Conservation (phyloP, 2,888 invertebrate species). For the Habrosyne pyritoides region DNA sequence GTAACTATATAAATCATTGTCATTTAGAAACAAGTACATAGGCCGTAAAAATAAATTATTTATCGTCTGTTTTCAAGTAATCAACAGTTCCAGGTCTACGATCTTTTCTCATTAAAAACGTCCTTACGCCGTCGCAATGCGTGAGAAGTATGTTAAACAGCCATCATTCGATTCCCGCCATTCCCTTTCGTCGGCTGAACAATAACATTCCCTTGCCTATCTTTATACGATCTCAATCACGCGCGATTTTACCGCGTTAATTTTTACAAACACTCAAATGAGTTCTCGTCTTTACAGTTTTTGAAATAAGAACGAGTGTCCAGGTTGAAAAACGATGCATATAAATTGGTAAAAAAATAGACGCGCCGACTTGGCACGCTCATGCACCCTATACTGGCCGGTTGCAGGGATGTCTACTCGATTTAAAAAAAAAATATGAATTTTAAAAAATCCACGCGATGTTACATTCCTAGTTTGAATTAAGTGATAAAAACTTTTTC, state of each 20-base stretch:
- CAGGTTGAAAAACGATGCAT: background rate
- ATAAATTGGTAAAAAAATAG: background rate
- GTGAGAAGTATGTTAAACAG: constrained; percentile 50
- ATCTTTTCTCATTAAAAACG: constrained; percentile 17
- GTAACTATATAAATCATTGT: background rate
- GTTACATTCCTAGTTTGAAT: background rate
- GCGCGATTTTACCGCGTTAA: constrained; percentile 19
- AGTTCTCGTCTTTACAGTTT: background rate
- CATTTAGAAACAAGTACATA: background rate
- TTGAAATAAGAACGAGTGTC: background rate
- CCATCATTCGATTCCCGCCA: constrained; percentile 35
- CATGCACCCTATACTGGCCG: background rate
- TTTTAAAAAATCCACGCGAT: background rate
- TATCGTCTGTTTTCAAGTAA: constrained; percentile 1
- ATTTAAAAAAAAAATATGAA: background rate
- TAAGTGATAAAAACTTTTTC: background rate
- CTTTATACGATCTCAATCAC: constrained; percentile 41
- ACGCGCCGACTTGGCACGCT: background rate
- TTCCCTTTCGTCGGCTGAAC: constrained; percentile 49
- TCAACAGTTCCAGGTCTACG: constrained; percentile 8
- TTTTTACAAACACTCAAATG: background rate
- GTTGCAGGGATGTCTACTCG: background rate
- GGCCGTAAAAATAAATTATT: background rate
- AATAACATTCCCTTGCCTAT: constrained; percentile 44
- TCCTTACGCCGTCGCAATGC: constrained; percentile 24